Base-by-base conservation (phyloP, 2,797 vertebrate genomes). In the Rallus crepitans region DNA sequence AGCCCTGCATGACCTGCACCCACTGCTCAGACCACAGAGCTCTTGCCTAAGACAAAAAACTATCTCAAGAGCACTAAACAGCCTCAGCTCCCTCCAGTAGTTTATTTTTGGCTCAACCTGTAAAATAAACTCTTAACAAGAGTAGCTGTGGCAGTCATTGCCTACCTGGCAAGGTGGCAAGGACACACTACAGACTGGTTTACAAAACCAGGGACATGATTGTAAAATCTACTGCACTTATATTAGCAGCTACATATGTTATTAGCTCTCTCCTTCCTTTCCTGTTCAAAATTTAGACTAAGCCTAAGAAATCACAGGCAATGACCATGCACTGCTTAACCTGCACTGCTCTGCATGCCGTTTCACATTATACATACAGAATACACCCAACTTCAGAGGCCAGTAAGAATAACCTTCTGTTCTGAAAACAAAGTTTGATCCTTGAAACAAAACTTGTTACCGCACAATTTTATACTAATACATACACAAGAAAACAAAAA, bases 331-430 rank as follows among this genome's bases (percentile, higher is more conserved):
- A 5, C 7, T 4, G 7, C 17, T 6, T 11, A 25, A 70, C 2
- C 1, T 3, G 21, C 3, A 2, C 1, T 1, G 2, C 28, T 53
- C 55, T 24, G 25, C 35, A 9, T 8, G 25, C 45, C 35, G 11
- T 8, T 40, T 9, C 48, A 24, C 1, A 1, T 25, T 27, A 33
- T 0, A 2, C 0, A 11, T 55, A 56, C 35, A 19, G 69, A 91
- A 40, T 1, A 55, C 12, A 16, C 13, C 3, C 1, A n/a, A 40
- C 19, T 31, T 82, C 69, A 69, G 72, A 72, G 42, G 39, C 20
- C 55, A 55, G 10, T 4, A 73, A 45, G 37, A 86, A 71, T 11
- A 71, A 66, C 2, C n/a, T 33, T 20, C 37, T 18, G 42, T 76
- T 21, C 35, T 19, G 40, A 23, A 87, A 89, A 91, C 8, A 8